Conservation (phyloP, 1,140 invertebrate genomes). For the Tetramorium parvispinum region DNA sequence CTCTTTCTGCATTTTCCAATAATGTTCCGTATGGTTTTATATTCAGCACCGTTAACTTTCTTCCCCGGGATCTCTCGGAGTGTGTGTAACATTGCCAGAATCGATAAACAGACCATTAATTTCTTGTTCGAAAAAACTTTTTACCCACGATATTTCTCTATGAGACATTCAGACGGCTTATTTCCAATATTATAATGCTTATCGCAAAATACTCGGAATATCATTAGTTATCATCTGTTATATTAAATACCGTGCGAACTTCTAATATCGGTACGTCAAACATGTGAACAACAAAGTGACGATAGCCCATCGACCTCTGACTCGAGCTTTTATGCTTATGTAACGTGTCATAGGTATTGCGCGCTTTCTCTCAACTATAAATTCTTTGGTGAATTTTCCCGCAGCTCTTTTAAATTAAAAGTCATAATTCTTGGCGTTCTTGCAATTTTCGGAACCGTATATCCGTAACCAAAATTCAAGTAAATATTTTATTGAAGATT, state of each 20-base stretch:
- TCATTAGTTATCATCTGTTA: not conserved
- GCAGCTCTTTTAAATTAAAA: not conserved
- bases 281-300: conserved; percentile 21
- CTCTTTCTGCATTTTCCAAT: conserved; percentile 34
- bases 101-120: not conserved
- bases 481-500: not conserved
- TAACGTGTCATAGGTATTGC: conserved; percentile 27
- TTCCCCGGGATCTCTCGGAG: not conserved
- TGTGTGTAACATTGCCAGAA: not conserved
- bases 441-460: not conserved
- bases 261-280: conserved; percentile 5
- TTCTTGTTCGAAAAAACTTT: not conserved
- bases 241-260: conserved; percentile 44
- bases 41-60: conserved; percentile 6
- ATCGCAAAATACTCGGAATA: not conserved
- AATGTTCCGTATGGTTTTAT: not conserved
- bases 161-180: not conserved
- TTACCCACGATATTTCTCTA: not conserved
- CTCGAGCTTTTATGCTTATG: conserved; percentile 37
- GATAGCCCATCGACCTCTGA: conserved; percentile 22
- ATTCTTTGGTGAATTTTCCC: conserved; percentile 23
- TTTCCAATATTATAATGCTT: not conserved
- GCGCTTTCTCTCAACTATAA: conserved; percentile 40
- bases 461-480: not conserved
- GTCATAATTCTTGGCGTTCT: not conserved